Evolutionary conservation across 1,140 invertebrate species (phyloP).

Genomic region (Lanistes nyassanus): DNA sequence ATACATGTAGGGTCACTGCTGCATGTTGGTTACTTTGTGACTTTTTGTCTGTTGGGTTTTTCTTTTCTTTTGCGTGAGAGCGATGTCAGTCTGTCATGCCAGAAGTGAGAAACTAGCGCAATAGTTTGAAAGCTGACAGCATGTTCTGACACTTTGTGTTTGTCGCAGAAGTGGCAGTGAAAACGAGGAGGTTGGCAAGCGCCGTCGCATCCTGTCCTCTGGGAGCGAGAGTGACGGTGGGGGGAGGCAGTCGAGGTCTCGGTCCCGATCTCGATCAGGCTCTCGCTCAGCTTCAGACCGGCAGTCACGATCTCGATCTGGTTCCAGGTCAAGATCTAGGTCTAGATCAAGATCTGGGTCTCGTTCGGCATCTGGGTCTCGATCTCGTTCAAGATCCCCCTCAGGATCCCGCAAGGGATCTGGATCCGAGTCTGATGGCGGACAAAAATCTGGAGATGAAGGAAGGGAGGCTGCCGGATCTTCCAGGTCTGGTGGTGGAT

Average conservation of each 20-base stretch:
- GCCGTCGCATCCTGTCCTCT: constrained; percentile 65
- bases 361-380: constrained; percentile 61
- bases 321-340: constrained; percentile 49
- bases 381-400: constrained; percentile 59
- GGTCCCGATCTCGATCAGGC: constrained; percentile 55
- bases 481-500: background rate
- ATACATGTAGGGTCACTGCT: too few relatives aligned
- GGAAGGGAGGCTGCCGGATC: constrained; percentile 1
- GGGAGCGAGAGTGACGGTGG: constrained; percentile 58
- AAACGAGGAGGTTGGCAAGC: constrained; percentile 61
- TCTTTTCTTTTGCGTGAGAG: background rate
- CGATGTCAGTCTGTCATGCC: background rate
- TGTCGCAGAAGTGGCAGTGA: constrained; percentile 69
- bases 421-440: constrained; percentile 32
- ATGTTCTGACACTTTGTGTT: constrained; percentile 32
- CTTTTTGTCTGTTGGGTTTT: background rate
- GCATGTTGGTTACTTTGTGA: too few relatives aligned
- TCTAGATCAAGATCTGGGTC: constrained; percentile 50
- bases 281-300: constrained; percentile 53
- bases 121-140: background rate
- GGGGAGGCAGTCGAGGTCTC: constrained; percentile 38
- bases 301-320: constrained; percentile 37
- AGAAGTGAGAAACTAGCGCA: background rate
- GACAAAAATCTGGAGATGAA: constrained; percentile 17
- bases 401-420: constrained; percentile 44